Conservation (phyloP, 1,140 invertebrate genomes). For the Aphaenogaster floridana region DNA sequence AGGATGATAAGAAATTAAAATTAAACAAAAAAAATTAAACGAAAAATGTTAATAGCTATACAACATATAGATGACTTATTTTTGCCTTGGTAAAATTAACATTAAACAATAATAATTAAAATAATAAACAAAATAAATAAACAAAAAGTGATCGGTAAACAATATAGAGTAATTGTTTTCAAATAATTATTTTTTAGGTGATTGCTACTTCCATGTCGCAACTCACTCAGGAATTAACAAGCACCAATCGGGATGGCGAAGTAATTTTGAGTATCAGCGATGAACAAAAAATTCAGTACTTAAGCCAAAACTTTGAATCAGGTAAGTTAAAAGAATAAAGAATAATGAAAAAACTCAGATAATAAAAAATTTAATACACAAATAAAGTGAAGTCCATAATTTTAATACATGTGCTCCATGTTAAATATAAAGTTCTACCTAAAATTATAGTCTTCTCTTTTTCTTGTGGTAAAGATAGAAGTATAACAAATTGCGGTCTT, state of each 20-base stretch:
- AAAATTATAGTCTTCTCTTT: background rate
- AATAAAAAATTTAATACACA: background rate
- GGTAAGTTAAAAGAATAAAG: slow-evolving; percentile 66
- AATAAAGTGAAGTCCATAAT: background rate
- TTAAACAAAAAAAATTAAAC: background rate
- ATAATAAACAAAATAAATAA: no score
- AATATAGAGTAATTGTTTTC: no score
- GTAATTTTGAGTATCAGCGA: slow-evolving; percentile 76
- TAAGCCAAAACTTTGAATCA: slow-evolving; percentile 77
- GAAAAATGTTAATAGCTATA: background rate
- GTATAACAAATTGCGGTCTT: background rate
- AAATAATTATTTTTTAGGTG: slow-evolving; percentile 71
- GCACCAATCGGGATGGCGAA: slow-evolving; percentile 67
- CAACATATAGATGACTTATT: background rate
- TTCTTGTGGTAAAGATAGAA: background rate
- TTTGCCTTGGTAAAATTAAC: no score
- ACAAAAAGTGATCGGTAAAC: no score
- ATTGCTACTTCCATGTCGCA: slow-evolving; percentile 74
- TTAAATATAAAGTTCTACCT: background rate
- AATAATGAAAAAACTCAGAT: background rate
- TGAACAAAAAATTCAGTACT: slow-evolving; percentile 78
- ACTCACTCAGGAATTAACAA: slow-evolving; percentile 68
- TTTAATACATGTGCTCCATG: background rate
- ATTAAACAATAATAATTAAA: slow-evolving; percentile 14
- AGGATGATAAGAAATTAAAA: background rate